These are phyloP conservation scores for Tribolium castaneum DNA, from an alignment of 1,140 invertebrate genomes.

Conservation along the genomic window DNA sequence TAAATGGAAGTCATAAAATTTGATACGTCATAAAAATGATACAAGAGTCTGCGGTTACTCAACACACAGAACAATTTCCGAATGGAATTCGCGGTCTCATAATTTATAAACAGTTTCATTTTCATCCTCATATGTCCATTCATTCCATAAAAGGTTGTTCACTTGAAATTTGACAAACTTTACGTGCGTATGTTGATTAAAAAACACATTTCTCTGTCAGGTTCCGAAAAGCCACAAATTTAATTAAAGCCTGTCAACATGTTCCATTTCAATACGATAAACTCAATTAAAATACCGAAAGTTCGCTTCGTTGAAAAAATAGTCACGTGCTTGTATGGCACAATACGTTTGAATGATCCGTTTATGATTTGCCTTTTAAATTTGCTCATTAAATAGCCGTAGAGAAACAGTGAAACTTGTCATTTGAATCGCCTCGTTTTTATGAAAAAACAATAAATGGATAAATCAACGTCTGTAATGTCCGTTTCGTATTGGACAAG, in stretches of 20 bases:
- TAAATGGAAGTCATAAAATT: neutral
- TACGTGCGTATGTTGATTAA: no score
- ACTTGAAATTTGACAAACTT: neutral
- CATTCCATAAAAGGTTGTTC: neutral
- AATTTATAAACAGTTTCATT: neutral
- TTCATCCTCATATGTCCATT: neutral
- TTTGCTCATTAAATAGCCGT: conserved; percentile 15
- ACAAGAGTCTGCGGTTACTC: neutral
- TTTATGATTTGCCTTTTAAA: conserved; percentile 36
- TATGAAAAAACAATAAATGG: conserved; percentile 27
- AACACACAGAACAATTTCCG: neutral
- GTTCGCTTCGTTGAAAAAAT: neutral
- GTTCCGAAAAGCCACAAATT: neutral
- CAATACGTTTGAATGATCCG: conserved; percentile 8
- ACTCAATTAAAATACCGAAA: conserved; percentile 30
- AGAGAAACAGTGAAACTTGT: conserved; percentile 26
- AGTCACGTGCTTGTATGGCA: neutral
- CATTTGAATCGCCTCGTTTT: conserved; percentile 21
- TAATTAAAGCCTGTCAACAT: neutral
- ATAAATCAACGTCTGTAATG: conserved; percentile 29
- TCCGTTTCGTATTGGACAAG: conserved; percentile 7
- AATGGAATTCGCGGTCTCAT: neutral
- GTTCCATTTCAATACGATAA: neutral
- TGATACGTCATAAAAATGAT: neutral
- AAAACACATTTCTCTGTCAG: neutral